phyloP scores from a whole-genome alignment of 1,140 invertebrate species.

The Scaptodrosophila lebanonensis region DNA sequence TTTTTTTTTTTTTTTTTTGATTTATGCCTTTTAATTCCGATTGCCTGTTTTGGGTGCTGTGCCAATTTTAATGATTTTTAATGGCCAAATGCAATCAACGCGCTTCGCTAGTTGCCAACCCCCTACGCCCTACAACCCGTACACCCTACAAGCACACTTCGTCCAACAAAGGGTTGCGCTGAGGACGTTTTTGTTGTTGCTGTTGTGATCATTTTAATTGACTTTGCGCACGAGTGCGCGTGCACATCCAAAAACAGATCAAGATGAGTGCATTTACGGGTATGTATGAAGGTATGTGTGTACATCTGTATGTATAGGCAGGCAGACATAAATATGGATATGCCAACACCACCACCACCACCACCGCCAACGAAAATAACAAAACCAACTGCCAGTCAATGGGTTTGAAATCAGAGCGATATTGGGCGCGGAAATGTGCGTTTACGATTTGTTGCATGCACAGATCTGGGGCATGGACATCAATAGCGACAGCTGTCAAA shows the following conservation, averaged over 20 bases:
- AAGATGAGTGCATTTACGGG: too few species aligned
- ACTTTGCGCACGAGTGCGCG: slow-evolving; percentile 70
- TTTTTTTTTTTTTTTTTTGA: slow-evolving; percentile 47
- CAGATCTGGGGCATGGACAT: slow-evolving; percentile 27
- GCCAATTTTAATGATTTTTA: slow-evolving; percentile 61
- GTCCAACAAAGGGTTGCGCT: slow-evolving; percentile 36
- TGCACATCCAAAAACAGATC: slow-evolving; percentile 46
- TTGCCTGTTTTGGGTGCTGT: slow-evolving; percentile 48
- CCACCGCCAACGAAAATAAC: slow-evolving; percentile 2
- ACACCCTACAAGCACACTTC: slow-evolving; percentile 19
- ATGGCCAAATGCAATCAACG: slow-evolving; percentile 72
- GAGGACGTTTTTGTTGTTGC: slow-evolving; percentile 10
- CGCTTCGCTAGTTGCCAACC: too few species aligned
- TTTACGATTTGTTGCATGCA: slow-evolving; percentile 28
- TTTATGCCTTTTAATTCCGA: slow-evolving; percentile 42
- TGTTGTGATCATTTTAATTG: slow-evolving; percentile 76
- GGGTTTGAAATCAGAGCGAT: slow-evolving; percentile 30
- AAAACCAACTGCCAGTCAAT: slow-evolving; percentile 10
- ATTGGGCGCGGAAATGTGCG: slow-evolving; percentile 51
- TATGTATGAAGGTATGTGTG: too few species aligned
- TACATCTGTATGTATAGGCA: too few species aligned
- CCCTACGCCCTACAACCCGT: slow-evolving; percentile 48
- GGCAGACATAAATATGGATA: slow-evolving; percentile 20
- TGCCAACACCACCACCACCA: slow-evolving; percentile 21
- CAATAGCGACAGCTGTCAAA: slow-evolving; percentile 57